These are phyloP conservation scores for Heteromormyrus szaboi DNA, from an alignment of 2,797 vertebrate genomes.

Conservation along the genomic window DNA sequence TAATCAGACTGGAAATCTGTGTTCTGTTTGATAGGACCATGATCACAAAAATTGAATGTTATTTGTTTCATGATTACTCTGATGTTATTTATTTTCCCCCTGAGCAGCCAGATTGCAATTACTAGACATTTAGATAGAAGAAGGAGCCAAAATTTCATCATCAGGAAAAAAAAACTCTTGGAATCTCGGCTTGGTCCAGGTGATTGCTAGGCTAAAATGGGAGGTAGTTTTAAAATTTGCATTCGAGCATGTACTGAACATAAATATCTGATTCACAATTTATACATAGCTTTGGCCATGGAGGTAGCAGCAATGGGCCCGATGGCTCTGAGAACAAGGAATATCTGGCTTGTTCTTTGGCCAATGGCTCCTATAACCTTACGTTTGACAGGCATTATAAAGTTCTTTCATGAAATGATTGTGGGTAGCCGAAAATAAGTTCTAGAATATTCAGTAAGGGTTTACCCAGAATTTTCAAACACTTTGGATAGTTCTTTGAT, in stretches of 20 bases:
- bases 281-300: constrained; percentile 56
- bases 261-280: constrained; percentile 47
- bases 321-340: constrained; percentile 43
- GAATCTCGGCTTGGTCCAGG: constrained; percentile 53
- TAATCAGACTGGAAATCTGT: not conserved
- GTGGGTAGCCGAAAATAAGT: constrained; percentile 55
- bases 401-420: constrained; percentile 65
- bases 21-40: not conserved
- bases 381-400: constrained; percentile 71
- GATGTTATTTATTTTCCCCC: not conserved
- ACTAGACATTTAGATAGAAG: constrained; percentile 25
- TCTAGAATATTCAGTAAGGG: constrained; percentile 54
- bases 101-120: constrained; percentile 46
- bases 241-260: constrained; percentile 65
- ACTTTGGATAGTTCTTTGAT: constrained; percentile 40
- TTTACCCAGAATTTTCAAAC: constrained; percentile 51
- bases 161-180: constrained; percentile 26
- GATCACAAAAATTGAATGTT: not conserved
- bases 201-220: constrained; percentile 51
- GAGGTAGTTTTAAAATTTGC: constrained; percentile 51
- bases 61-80: not conserved
- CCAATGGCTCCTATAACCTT: constrained; percentile 61
- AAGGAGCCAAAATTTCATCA: constrained; percentile 51
- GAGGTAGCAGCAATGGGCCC: constrained; percentile 18
- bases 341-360: constrained; percentile 51